Evolutionary conservation across 2,888 invertebrate species (phyloP), one percentile per base, ranked within the genome.

Genomic region (Melanostoma scalare): DNA sequence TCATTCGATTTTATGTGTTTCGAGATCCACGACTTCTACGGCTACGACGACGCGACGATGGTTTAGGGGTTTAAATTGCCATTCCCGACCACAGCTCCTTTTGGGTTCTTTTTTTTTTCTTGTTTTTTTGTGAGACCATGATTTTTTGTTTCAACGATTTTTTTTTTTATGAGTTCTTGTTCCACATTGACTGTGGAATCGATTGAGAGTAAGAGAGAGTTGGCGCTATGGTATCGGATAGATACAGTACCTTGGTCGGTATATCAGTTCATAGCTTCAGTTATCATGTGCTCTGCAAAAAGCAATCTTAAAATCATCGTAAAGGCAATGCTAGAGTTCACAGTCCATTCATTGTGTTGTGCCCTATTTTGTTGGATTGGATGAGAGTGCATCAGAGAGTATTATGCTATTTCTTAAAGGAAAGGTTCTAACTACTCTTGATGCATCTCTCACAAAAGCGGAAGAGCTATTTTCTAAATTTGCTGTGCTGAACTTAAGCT

Each of bases 1-100:
- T 78, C 78, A 68, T 75, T 84, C 36, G 71, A 60, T 86, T 85
- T 81, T 78, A 86, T 85, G 77, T 60, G 82, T 56, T 78, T 53
- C 58, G 48, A 84, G 82, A 84, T 84, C 73, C 82, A 78, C 73
- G 82, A 84, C 58, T 82, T 61, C 46, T 10, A 58, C 67, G 31
- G n/a, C 20, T 20, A 44, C 10, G 10, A 30, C 8, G 61, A 40
- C 5, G 31, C 40, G 38, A 6, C 20, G n/a, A 71, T 50, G 55
- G 67, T 35, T 56, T 6, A 60, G 20, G 40, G 50, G 67, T 58
- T 67, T 67, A n/a, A 50, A 42, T 6, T 69, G 60, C 44, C 36
- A 52, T 72, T 61, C 8, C 50, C 20, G 35, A 55, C 52, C 42
- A 33, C 40, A 30, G 53, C 20, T 46, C 58, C 36, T 58, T 58